phyloP scores from a whole-genome alignment of 1,140 invertebrate genomes.

The Drosophila prosaltans region DNA sequence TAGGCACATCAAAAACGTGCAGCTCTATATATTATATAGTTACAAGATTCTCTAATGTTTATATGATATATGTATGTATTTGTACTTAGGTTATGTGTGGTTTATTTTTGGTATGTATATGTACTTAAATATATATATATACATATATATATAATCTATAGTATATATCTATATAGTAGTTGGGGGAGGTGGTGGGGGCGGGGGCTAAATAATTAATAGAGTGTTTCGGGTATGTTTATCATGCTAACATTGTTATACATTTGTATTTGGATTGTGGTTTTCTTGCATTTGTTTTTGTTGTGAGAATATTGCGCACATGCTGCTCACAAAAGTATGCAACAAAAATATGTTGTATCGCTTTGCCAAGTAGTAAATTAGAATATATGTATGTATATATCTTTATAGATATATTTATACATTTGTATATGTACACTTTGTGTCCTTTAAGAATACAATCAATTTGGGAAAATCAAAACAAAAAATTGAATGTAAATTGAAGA shows the following conservation, averaged over 20 bases:
- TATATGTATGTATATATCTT: too few relatives aligned
- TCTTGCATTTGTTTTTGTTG: constrained; percentile 36
- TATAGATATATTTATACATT: too few relatives aligned
- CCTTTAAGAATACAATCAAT: too few relatives aligned
- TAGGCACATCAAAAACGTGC: constrained; percentile 61
- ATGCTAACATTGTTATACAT: constrained; percentile 2
- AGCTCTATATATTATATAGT: constrained; percentile 49
- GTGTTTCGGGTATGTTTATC: neutral
- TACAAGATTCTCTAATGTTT: constrained; percentile 44
- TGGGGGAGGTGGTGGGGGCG: neutral
- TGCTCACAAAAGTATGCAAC: constrained; percentile 53
- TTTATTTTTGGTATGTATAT: too few relatives aligned
- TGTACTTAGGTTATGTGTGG: neutral
- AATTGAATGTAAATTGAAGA: too few relatives aligned
- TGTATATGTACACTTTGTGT: too few relatives aligned
- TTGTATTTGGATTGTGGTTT: neutral
- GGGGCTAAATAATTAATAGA: neutral
- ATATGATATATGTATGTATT: constrained; percentile 42
- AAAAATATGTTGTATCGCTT: constrained; percentile 11
- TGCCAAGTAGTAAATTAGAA: neutral
- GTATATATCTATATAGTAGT: too few relatives aligned
- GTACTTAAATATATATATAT: too few relatives aligned
- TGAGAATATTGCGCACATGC: constrained; percentile 8
- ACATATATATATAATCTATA: too few relatives aligned
- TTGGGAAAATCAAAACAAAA: too few relatives aligned